Conservation (phyloP, 1,140 invertebrate species). For the Diorhabda carinulata region DNA sequence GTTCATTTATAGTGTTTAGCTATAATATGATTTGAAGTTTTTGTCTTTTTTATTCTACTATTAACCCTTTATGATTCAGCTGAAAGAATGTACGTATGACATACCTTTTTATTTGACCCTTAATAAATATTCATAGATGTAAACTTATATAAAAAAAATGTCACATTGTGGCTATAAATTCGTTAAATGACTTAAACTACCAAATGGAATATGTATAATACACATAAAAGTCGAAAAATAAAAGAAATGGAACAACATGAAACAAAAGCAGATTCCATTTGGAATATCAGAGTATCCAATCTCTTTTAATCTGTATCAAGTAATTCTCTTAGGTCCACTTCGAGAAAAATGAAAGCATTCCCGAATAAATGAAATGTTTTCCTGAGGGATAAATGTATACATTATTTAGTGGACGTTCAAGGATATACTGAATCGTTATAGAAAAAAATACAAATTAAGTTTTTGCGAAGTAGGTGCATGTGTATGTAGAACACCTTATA, state of each 20-base stretch:
- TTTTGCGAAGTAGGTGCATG: slow-evolving; percentile 7
- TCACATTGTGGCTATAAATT: too few species aligned
- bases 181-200: too few species aligned
- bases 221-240: slow-evolving; percentile 22
- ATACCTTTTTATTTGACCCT: too few species aligned
- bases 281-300: slow-evolving; percentile 45
- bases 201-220: background rate
- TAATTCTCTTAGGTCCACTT: slow-evolving; percentile 44
- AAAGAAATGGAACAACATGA: slow-evolving; percentile 34
- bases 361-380: slow-evolving; percentile 46
- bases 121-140: too few species aligned
- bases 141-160: too few species aligned
- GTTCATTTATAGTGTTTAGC: too few species aligned
- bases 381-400: slow-evolving; percentile 38
- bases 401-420: slow-evolving; percentile 42
- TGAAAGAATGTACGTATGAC: too few species aligned
- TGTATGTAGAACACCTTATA: background rate
- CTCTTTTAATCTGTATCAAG: slow-evolving; percentile 47
- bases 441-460: slow-evolving; percentile 21
- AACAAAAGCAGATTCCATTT: slow-evolving; percentile 39
- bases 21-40: too few species aligned
- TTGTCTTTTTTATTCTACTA: too few species aligned
- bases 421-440: slow-evolving; percentile 27
- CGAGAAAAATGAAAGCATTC: slow-evolving; percentile 44
- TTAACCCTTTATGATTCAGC: too few species aligned